Percentiles rank a stretch among this genome's conserved stretches.
These are phyloP conservation scores for Eudemis profundana DNA, from an alignment of 2,888 invertebrate genomes.

Conservation along the genomic window DNA sequence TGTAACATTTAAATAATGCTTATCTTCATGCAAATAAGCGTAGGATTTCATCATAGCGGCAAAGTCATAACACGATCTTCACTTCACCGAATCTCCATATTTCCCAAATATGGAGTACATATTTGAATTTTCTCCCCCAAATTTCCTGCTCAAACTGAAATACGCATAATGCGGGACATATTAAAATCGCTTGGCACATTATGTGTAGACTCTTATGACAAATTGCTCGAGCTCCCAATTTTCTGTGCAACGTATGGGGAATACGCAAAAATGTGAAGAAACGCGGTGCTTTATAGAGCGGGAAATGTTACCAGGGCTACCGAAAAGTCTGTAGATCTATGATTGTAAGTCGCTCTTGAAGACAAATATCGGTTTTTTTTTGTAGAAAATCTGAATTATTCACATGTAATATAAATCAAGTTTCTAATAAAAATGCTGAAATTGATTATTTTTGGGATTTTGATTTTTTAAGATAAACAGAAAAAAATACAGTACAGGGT, in stretches of 20 bases:
- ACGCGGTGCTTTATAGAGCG: constrained; percentile 17
- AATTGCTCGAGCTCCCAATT: constrained; percentile 25
- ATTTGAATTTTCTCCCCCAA: constrained; percentile 25
- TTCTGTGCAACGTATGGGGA: constrained; percentile 18
- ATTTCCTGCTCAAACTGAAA: not conserved
- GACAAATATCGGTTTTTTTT: no score
- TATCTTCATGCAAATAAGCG: not conserved
- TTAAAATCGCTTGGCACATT: constrained; percentile 26
- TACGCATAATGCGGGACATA: constrained; percentile 7
- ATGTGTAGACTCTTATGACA: constrained; percentile 26
- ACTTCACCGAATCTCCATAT: constrained; percentile 10
- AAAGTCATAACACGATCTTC: not conserved
- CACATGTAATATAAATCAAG: no score
- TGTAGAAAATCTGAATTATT: no score
- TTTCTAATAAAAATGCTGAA: no score
- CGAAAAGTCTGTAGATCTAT: no score
- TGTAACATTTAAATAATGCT: no score
- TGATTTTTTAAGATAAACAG: no score
- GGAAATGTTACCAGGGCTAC: no score
- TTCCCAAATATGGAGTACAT: constrained; percentile 12
- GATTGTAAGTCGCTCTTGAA: no score
- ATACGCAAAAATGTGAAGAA: constrained; percentile 4
- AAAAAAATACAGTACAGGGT: no score
- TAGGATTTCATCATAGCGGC: not conserved
- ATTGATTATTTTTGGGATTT: no score